Percentiles rank a stretch among this genome's conserved stretches.
These are phyloP conservation scores for cat (Felis catus) DNA, from an alignment of 2,113 vertebrate genomes.

Conservation along the genomic window F.catus_Fca126_mat1.0 CM031424.1:61523501-61524000, in stretches of 20 bases:
- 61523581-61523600: neutral
- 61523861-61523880: neutral
- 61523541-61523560: neutral
- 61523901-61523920: neutral
- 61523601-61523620: neutral
- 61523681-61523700: neutral
- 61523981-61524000: slow-evolving; percentile 2
- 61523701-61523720: neutral
- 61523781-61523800: neutral
- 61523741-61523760: neutral
- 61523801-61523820: neutral
- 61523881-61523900: fast-evolving
- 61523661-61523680: neutral
- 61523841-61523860: neutral
- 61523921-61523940: neutral
- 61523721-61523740: neutral
- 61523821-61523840: neutral
- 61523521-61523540: neutral
- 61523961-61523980: neutral
- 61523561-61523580: neutral
- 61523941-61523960: neutral
- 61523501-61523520: neutral
- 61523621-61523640: neutral
- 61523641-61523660: neutral
- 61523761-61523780: too few species aligned